phyloP scores from a whole-genome alignment of 2,888 invertebrate species.

The Ephialtes manifestator region DNA sequence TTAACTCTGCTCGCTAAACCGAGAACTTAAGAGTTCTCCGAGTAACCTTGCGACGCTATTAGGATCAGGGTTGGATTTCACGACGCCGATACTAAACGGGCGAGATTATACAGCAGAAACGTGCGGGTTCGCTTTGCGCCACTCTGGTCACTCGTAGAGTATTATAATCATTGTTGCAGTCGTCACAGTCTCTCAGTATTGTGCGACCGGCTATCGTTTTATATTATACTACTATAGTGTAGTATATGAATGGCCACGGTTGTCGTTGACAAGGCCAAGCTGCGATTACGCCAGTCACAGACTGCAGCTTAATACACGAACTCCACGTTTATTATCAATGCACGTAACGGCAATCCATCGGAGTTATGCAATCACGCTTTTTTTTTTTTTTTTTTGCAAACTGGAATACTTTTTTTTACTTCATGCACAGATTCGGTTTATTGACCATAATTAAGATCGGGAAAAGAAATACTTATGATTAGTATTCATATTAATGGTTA shows the following conservation, averaged over 20 bases:
- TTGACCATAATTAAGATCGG: not conserved
- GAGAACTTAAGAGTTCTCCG: slow-evolving; percentile 36
- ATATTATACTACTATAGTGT: slow-evolving; percentile 28
- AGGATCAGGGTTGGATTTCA: slow-evolving; percentile 68
- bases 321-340: slow-evolving; percentile 15
- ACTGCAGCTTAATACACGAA: slow-evolving; percentile 2
- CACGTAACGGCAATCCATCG: not conserved
- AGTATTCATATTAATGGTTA: not conserved
- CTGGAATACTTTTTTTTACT: not conserved
- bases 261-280: slow-evolving; percentile 48
- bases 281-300: slow-evolving; percentile 42
- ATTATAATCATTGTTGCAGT: slow-evolving; percentile 13
- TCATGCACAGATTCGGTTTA: not conserved
- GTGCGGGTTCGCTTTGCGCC: slow-evolving; percentile 24
- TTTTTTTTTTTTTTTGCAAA: not conserved
- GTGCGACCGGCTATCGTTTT: slow-evolving; percentile 31
- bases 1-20: not conserved
- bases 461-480: not conserved
- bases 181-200: slow-evolving; percentile 20
- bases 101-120: slow-evolving; percentile 43
- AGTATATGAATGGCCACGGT: slow-evolving; percentile 14
- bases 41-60: slow-evolving; percentile 68
- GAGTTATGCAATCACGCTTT: not conserved
- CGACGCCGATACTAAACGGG: slow-evolving; percentile 54
- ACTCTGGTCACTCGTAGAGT: slow-evolving; percentile 24